phyloP scores from a whole-genome alignment of 2,113 vertebrate genomes.

The Nothobranchius furzeri region DNA sequence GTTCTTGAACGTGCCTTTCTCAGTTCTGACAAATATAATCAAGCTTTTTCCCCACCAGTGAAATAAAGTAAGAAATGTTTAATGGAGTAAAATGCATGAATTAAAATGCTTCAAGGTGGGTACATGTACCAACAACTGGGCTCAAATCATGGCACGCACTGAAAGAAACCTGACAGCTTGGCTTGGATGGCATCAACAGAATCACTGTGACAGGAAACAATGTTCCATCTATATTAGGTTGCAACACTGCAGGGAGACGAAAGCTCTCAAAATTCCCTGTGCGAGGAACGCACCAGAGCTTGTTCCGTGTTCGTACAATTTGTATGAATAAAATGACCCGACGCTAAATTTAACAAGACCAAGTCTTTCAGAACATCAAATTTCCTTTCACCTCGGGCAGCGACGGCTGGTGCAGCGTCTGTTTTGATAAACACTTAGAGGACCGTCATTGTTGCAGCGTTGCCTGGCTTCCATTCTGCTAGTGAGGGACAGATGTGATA shows the following conservation, averaged over 20 bases:
- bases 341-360: not conserved
- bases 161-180: not conserved
- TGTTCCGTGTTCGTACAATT: not conserved
- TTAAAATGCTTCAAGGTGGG: not conserved
- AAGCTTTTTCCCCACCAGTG: not conserved
- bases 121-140: not conserved
- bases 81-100: not conserved
- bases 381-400: constrained; percentile 9
- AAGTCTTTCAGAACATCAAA: not conserved
- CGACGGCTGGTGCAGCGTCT: constrained; percentile 9
- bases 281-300: not conserved
- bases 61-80: not conserved
- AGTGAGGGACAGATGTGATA: constrained; percentile 31
- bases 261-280: not conserved
- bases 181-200: not conserved
- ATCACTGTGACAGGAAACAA: not conserved
- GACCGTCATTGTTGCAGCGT: constrained; percentile 20
- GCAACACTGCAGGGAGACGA: not conserved
- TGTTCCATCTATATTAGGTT: too few relatives aligned
- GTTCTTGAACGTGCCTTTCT: not conserved
- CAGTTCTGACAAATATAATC: not conserved
- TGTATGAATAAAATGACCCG: not conserved
- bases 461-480: constrained; percentile 16
- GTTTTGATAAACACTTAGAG: not conserved
- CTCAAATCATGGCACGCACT: not conserved